phyloP scores from a whole-genome alignment of 2,113 vertebrate genomes.

The Zingel zingel region DNA sequence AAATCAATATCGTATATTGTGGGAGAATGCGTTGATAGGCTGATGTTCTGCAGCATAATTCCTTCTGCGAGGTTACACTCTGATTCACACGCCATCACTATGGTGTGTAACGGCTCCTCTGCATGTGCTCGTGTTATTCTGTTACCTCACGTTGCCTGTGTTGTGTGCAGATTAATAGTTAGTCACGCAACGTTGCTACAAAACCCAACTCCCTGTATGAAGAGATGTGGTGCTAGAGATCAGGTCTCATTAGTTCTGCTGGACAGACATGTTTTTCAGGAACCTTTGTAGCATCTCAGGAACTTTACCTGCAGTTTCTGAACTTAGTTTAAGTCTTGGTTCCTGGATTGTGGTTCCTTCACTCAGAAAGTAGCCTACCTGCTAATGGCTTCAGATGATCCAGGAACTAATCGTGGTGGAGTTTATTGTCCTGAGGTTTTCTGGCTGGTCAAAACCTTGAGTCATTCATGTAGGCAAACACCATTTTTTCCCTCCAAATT shows the following conservation, averaged over 20 bases:
- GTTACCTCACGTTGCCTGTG: not conserved
- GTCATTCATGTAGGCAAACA: constrained; percentile 1
- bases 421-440: not conserved
- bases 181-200: not conserved
- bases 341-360: not conserved
- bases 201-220: not conserved
- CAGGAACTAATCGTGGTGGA: not conserved
- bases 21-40: too few relatives aligned
- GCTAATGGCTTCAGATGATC: not conserved
- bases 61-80: not conserved
- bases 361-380: not conserved
- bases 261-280: not conserved
- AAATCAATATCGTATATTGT: too few relatives aligned
- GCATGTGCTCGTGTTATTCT: not conserved
- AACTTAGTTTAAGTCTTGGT: not conserved
- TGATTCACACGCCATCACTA: not conserved
- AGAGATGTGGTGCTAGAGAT: not conserved
- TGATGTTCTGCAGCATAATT: not conserved
- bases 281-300: not conserved
- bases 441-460: not conserved
- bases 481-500: not conserved
- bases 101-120: constrained; percentile 3
- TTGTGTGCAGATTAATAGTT: not conserved
- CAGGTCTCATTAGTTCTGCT: not conserved
- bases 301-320: not conserved